Percentiles rank a stretch among this genome's conserved stretches.
phyloP scores from a whole-genome alignment of 35 echinoderm and acorn worm genomes.

The Apostichopus parvimensis region DNA sequence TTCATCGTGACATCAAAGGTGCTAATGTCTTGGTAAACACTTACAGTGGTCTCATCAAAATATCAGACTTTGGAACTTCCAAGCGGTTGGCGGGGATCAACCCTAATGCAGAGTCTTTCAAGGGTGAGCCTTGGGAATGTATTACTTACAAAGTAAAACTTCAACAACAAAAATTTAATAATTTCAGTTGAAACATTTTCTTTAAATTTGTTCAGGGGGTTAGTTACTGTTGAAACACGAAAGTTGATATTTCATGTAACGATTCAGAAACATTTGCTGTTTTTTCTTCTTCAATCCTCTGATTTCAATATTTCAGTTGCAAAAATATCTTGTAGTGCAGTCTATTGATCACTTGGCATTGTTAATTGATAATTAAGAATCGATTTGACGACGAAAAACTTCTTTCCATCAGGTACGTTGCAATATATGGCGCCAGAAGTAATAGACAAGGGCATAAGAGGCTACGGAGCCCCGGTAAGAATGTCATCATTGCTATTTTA shows the following conservation, averaged over 20 bases:
- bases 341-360: no score
- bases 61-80: conserved; percentile 98
- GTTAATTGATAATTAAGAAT: background rate
- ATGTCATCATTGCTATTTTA: background rate
- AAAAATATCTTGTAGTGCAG: no score
- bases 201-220: background rate
- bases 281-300: no score
- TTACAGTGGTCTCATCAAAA: conserved; percentile 94
- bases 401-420: conserved; percentile 77
- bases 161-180: no score
- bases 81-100: conserved; percentile 96
- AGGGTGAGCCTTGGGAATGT: conserved; percentile 60
- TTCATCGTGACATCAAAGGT: conserved; percentile 97
- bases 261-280: background rate
- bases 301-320: no score
- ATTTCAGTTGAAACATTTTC: background rate
- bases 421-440: conserved; percentile 99
- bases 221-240: background rate
- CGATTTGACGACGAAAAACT: background rate
- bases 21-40: conserved; percentile 99
- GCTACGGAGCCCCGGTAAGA: conserved; percentile 95
- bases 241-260: no score
- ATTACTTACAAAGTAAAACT: no score
- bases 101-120: conserved; percentile 90
- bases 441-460: conserved; percentile 96